Base-by-base conservation (phyloP, 2,113 vertebrate species). In the Oxyura jamaicensis region DNA sequence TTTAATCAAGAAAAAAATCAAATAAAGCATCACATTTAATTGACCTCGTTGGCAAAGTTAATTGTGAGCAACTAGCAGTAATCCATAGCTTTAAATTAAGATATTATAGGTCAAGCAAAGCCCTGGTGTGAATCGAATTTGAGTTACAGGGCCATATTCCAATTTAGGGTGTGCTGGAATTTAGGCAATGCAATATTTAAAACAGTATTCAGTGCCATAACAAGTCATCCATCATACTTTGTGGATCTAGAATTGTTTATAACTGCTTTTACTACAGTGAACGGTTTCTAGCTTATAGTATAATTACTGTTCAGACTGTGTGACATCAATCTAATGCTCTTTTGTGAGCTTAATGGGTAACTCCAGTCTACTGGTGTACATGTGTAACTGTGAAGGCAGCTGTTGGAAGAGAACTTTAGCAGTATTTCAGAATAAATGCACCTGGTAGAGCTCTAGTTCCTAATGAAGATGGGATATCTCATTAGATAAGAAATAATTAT, bases 311-410 rank as follows among this genome's bases (percentile, higher is more conserved):
- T 93, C 81, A 85, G 83, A 91, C 78, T 79, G 87, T 0, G 10
- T 91, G 84, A 85, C 69, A 93, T 90, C 84, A 88, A 14, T 91
- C 94, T 92, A 82, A 92, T 88, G 92, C 31, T 79, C 72, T 94
- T 69, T 86, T 93, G 53, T 81, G 78, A 84, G 55, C 77, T 95
- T 89, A 95, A 89, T 81, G 52, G 63, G 25, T 93, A 63, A 53
- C 73, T 93, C 46, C 83, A 88, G 42, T 36, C 48, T 87, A 25
- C 65, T 90, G 11, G 75, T 93, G 96, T 86, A 78, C 69, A 48
- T 62, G 46, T 55, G n/a, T 39, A 76, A 69, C 83, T 82, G 36
- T 83, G 74, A 88, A 90, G 82, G 69, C 89, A 94, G 67, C 77
- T 94, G 84, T 85, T 85, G 39, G 59, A 87, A 90, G 69, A 83